Base-by-base conservation (phyloP, 1,140 invertebrate genomes). In the Drosophila nikananu region DNA sequence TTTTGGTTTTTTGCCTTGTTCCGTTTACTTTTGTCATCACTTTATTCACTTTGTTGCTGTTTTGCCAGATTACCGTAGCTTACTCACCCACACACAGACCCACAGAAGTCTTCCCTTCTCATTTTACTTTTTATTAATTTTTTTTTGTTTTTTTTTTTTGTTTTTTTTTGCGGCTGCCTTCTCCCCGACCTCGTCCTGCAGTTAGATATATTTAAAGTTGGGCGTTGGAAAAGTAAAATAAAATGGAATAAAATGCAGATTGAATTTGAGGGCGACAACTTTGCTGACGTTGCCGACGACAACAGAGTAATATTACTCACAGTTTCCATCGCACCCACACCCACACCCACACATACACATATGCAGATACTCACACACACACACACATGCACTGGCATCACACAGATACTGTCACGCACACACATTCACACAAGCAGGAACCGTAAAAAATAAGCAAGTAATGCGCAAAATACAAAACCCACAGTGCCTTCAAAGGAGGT, bases 171-270 rank as follows among this genome's bases (percentile, higher is more conserved):
- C 15, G 32, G 19, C 13, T n/a, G 4, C 19, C 13, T 8, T 32
- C 15, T 15, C 13, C 21, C 44, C 70, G 44, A 73, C 67, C 70
- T 72, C 48, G 63, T 60, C 73, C 39, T 66, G 48, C 48, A 54
- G 55, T 77, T 77, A 60, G 49, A 39, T 68, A 68, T 77, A 78
- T 78, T 78, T 78, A 78, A 79, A 78, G 76, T 78, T 78, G 74
- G 64, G 70, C 64, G 74, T 78, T 78, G 75, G 57, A 15, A 71
- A 71, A 72, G 67, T 60, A 72, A 58, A 64, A 86, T 79, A 71
- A 83, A 80, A 71, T 76, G 25, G 67, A 83, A 83, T 83, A 70
- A 80, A 86, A 87, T 83, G 84, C 83, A 83, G 83, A 86, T 86
- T 86, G 83, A 86, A 87, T 86, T 80, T 74, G 77, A 77, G 55